Base-by-base conservation (phyloP, 2,797 vertebrate genomes). In the Zenarchopterus dispar region DNA sequence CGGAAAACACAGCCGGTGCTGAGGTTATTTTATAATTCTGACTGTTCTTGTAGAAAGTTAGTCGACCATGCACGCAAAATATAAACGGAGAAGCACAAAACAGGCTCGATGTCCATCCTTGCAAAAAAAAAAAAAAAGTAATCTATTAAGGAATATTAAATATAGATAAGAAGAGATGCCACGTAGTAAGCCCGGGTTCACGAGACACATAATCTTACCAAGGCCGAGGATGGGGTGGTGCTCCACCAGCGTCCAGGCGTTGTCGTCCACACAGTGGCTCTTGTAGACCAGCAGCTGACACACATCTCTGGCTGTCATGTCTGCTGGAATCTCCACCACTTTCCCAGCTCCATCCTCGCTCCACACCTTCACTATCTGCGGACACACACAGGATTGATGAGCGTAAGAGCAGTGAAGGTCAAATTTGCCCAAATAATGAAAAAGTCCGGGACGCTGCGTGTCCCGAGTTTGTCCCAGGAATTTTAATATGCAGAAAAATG, bases 241-340 rank as follows among this genome's bases (percentile, higher is more conserved):
- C 88, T 99, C 97, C 92, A 99, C 95, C 66, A 99, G 94, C 0
- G 95, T 92, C 97, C 97, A 99, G 92, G 95, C 95, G 82, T 95
- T 96, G 91, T 99, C 97, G 60, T 99, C 96, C 93, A 99, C 88
- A 86, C 96, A 98, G 92, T 99, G 97, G 91, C 94, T 97, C 89
- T 95, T 96, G 93, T 97, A 97, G 84, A 98, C 94, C 87, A 99
- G 95, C 80, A 98, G 85, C 90, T 99, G 97, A 88, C 97, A 98
- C 85, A 99, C 93, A 72, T 99, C 97, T 84, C 96, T 94, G 79
- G 96, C 95, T 1, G 95, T 98, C 96, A 97, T 97, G 90, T 97
- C 95, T n/a, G 95, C 93, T 6, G 95, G 95, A 81, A 98, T 95
- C 93, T 99, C 97, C 93, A 99, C 93, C 88, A 97, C 95, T 91